Base-by-base conservation (phyloP, 53 echinoderm and acorn worm species). In the Pentamera pediparva region DNA sequence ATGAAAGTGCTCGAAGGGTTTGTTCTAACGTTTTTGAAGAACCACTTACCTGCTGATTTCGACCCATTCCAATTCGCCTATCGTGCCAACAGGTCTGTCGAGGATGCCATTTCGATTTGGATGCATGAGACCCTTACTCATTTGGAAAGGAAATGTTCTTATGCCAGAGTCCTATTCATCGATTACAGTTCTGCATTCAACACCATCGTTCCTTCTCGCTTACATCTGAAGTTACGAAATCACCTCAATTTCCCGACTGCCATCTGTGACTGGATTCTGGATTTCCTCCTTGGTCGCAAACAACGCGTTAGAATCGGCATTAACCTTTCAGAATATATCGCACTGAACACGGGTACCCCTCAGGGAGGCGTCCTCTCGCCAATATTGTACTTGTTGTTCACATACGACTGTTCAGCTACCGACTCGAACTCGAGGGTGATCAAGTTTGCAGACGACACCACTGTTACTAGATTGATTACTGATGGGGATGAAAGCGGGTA, bases 111-210 rank as follows among this genome's bases (percentile, higher is more conserved):
- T 56, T 64, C 41, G 12, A 65, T 41, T 27, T 40, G 65, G 43
- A 11, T 41, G 5, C 65, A 64, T 39, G 65, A 39, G 25, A 65
- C 65, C 43, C 0, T 65, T 39, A 30, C 11, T 39, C 65, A 65
- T 17, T 6, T 65, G 65, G 65, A 65, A 4, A 15, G 11, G 28
- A 65, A 65, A 40, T 65, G 65, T 65, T 65, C 65, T 3, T 58
- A 55, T 45, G 59, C 70, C 39, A 69, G 70, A 39, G 70, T 79
- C 32, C 58, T 79, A 51, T 69, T 79, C 37, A 65, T 67, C 32
- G 79, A 79, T 1, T 58, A 79, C n/a, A 69, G 56, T 33, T 79
- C 79, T 22, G 62, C 77, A 48, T 69, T 79, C 32, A 70, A 79
- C 64, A 79, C 56, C 32, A 79, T 79, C 33, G 58, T 56, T 52